These are phyloP conservation scores for Lycorma delicatula DNA, from an alignment of 1,140 invertebrate genomes.

Conservation along the genomic window DNA sequence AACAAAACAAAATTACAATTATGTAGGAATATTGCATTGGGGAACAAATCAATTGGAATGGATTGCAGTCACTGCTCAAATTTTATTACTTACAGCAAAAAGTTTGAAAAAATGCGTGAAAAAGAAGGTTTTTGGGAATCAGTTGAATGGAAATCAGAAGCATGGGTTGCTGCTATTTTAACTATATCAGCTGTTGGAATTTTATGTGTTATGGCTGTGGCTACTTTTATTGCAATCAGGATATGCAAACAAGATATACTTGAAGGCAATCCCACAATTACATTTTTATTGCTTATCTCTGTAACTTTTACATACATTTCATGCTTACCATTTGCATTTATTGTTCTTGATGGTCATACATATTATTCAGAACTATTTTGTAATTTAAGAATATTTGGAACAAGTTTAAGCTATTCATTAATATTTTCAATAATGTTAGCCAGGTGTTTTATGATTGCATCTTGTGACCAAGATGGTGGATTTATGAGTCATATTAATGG, in stretches of 20 bases:
- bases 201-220: slow-evolving; percentile 39
- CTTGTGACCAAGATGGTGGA: slow-evolving; percentile 44
- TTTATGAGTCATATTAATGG: slow-evolving; percentile 53
- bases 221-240: slow-evolving; percentile 43
- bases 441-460: slow-evolving; percentile 47
- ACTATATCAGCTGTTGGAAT: slow-evolving; percentile 40
- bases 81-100: slow-evolving; percentile 15
- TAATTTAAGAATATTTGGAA: slow-evolving; percentile 45
- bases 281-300: slow-evolving; percentile 42
- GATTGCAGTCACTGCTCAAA: slow-evolving; percentile 22
- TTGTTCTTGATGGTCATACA: slow-evolving; percentile 14
- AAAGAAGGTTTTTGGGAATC: slow-evolving; percentile 3
- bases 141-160: slow-evolving; percentile 33
- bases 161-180: slow-evolving; percentile 43
- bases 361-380: slow-evolving; percentile 23
- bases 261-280: slow-evolving; percentile 45
- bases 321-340: slow-evolving; percentile 41
- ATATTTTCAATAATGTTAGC: slow-evolving; percentile 48
- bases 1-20: slow-evolving; percentile 7
- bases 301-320: slow-evolving; percentile 43
- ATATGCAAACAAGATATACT: slow-evolving; percentile 43
- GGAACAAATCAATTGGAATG: slow-evolving; percentile 7
- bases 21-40: slow-evolving; percentile 10
- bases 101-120: slow-evolving; percentile 10
- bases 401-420: slow-evolving; percentile 43